A percentile compares a stretch with the other conserved stretches of the same genome.
phyloP scores from a whole-genome alignment of 2,797 vertebrate species.

The Tangara arthus region DNA sequence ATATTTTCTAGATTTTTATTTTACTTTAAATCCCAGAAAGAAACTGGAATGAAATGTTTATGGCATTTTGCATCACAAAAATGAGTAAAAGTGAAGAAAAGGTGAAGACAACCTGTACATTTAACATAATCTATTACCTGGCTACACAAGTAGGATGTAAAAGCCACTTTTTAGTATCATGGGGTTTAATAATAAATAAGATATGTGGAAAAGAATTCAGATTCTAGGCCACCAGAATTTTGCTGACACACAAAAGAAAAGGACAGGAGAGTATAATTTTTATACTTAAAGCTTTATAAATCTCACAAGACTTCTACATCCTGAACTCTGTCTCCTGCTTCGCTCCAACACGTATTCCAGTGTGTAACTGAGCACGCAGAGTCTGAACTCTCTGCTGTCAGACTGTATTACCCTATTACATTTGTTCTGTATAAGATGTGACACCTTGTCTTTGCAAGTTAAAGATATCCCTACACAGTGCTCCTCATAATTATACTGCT shows the following conservation, averaged over 20 bases:
- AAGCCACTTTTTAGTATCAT: not conserved
- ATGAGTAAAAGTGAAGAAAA: not conserved
- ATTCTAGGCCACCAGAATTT: not conserved
- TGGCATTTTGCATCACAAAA: not conserved
- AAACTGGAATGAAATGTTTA: not conserved
- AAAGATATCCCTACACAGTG: conserved; percentile 1
- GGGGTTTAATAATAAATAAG: not conserved
- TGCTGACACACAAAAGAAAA: not conserved
- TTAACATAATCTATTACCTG: not conserved
- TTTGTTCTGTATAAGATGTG: conserved; percentile 12
- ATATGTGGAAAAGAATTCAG: not conserved
- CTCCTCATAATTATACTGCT: conserved; percentile 30
- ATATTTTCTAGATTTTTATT: not conserved
- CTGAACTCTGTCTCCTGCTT: not conserved
- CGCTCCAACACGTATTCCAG: not conserved
- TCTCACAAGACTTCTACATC: not conserved
- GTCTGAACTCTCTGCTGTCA: not conserved
- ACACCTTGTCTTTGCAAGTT: conserved; percentile 54
- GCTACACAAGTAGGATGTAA: not conserved
- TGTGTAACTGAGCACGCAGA: not conserved
- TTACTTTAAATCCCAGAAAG: not conserved
- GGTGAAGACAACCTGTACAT: not conserved
- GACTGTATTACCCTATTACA: not conserved
- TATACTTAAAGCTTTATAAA: not conserved
- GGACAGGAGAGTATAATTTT: not conserved